Percentiles rank a stretch among this genome's conserved stretches.
phyloP scores from a whole-genome alignment of 2,888 invertebrate genomes.

The Prosapia bicincta region DNA sequence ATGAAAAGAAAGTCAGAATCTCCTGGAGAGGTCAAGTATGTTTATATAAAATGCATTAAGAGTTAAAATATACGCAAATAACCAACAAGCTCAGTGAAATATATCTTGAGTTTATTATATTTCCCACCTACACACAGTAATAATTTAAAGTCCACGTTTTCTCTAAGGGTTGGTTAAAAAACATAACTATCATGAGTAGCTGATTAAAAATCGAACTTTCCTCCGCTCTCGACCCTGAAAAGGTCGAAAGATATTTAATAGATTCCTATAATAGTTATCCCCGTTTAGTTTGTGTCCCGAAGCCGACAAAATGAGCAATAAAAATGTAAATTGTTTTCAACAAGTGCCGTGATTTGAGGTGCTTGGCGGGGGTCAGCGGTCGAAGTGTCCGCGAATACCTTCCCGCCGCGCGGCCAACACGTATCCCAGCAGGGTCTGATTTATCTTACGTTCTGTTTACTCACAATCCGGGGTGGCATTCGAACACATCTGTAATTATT shows the following conservation, averaged over 20 bases:
- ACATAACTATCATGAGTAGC: background rate
- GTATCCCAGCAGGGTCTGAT: slow-evolving; percentile 13
- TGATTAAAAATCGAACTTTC: too few species aligned
- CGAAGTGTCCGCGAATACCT: background rate
- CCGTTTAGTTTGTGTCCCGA: slow-evolving; percentile 12
- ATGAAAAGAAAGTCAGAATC: too few species aligned
- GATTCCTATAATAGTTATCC: slow-evolving; percentile 24
- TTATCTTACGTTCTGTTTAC: slow-evolving; percentile 21
- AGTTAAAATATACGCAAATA: too few species aligned
- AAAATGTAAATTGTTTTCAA: slow-evolving; percentile 34
- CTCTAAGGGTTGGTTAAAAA: background rate
- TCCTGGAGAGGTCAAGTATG: too few species aligned
- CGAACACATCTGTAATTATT: slow-evolving; percentile 21
- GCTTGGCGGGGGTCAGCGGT: slow-evolving; percentile 19
- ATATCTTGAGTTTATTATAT: too few species aligned
- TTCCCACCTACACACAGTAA: too few species aligned
- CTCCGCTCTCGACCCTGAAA: background rate
- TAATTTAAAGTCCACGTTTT: too few species aligned
- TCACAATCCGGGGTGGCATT: slow-evolving; percentile 17
- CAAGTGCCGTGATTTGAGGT: slow-evolving; percentile 22
- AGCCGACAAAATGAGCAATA: slow-evolving; percentile 29
- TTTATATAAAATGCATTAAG: too few species aligned
- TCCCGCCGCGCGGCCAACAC: background rate
- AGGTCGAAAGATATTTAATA: slow-evolving; percentile 14
- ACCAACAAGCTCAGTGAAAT: too few species aligned